Evolutionary conservation across 2,113 vertebrate species (phyloP).

Genomic region (Heptranchias perlo): DNA sequence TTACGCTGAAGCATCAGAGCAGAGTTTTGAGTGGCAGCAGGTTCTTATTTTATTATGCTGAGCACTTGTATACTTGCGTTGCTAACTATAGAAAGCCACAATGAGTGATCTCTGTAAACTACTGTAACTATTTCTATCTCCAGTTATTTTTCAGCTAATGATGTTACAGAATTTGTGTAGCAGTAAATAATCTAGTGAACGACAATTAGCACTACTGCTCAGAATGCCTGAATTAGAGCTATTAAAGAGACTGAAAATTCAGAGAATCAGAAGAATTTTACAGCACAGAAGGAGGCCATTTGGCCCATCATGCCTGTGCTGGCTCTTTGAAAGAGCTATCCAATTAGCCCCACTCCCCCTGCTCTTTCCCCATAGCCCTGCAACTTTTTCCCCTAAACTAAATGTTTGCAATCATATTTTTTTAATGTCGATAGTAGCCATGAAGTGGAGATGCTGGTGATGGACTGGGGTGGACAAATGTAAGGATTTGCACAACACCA

Average conservation of each 20-base stretch:
- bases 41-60: neutral
- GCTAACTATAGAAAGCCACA: neutral
- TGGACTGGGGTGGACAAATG: too few species aligned
- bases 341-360: neutral
- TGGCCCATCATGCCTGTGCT: neutral
- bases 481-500: too few species aligned
- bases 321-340: neutral
- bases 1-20: neutral
- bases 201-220: neutral
- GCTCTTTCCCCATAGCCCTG: neutral
- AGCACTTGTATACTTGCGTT: neutral
- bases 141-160: neutral
- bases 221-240: neutral
- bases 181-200: neutral
- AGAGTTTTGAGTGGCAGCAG: neutral
- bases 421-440: too few species aligned
- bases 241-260: neutral
- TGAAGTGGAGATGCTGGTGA: too few species aligned
- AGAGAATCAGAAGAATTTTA: neutral
- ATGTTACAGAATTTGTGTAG: neutral
- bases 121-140: neutral
- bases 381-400: neutral
- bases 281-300: neutral
- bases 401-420: neutral
- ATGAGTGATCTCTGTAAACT: neutral